phyloP scores from a whole-genome alignment of 2,888 invertebrate genomes.

The Eledona agricola region DNA sequence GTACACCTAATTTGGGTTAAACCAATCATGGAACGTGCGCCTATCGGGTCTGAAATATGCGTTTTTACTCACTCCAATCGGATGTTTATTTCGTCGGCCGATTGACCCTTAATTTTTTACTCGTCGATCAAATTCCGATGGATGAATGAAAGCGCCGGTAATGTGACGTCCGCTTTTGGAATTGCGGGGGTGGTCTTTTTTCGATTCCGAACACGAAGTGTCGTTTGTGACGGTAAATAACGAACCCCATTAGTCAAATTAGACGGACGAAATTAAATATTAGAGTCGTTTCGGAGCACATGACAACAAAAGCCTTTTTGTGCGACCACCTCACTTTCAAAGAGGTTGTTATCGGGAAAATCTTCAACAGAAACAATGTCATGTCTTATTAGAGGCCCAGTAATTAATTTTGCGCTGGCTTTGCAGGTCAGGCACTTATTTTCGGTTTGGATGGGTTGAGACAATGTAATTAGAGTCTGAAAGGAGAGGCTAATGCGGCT shows the following conservation, averaged over 20 bases:
- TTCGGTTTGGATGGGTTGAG: conserved; percentile 3
- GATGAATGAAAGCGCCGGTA: background rate
- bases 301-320: background rate
- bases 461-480: background rate
- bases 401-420: conserved; percentile 1
- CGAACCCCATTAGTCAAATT: conserved; percentile 11
- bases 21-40: too few species aligned
- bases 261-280: conserved; percentile 8
- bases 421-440: conserved; percentile 4
- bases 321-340: background rate
- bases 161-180: conserved; percentile 1
- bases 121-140: conserved; percentile 8
- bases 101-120: conserved; percentile 5
- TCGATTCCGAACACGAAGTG: conserved; percentile 9
- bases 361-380: background rate
- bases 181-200: background rate
- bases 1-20: conserved; percentile 29
- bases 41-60: conserved; percentile 25
- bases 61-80: background rate
- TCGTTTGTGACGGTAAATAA: conserved; percentile 15
- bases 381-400: conserved; percentile 1
- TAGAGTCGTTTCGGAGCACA: conserved; percentile 2
- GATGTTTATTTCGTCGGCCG: background rate
- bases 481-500: background rate
- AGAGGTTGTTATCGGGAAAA: background rate